Evolutionary conservation across 2,888 invertebrate genomes (phyloP).

Genomic region (Philereme vetulata): DNA sequence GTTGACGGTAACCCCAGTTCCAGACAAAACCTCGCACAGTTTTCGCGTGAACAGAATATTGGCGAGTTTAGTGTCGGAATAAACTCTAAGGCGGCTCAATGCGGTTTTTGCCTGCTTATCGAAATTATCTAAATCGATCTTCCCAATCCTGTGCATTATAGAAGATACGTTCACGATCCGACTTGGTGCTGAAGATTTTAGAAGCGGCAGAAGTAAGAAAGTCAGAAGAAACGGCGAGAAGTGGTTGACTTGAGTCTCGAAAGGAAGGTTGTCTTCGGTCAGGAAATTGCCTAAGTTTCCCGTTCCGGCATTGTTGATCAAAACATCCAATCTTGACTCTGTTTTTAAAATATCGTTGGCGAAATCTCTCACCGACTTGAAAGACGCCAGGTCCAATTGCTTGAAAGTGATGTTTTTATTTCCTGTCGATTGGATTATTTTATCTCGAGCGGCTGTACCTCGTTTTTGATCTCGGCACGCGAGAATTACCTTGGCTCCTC

Average conservation of each 20-base stretch:
- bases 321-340: conserved; percentile 87
- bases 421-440: conserved; percentile 85
- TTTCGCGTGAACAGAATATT: conserved; percentile 88
- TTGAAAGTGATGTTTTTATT: conserved; percentile 86
- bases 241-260: conserved; percentile 94
- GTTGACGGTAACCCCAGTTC: conserved; percentile 88
- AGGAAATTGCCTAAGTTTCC: conserved; percentile 85
- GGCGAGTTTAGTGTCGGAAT: conserved; percentile 90
- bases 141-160: conserved; percentile 86
- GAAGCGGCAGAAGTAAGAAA: conserved; percentile 89
- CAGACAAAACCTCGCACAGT: conserved; percentile 84
- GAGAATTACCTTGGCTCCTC: conserved; percentile 80
- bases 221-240: conserved; percentile 95
- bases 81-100: conserved; percentile 69
- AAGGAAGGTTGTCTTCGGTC: conserved; percentile 91
- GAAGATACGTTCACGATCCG: conserved; percentile 91
- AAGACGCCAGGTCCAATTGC: conserved; percentile 88
- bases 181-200: conserved; percentile 87
- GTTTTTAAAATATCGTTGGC: conserved; percentile 88
- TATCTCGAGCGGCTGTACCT: conserved; percentile 71
- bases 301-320: conserved; percentile 94
- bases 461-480: conserved; percentile 73
- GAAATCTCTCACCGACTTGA: conserved; percentile 89
- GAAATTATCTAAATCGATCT: conserved; percentile 86
- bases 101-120: conserved; percentile 85